Evolutionary conservation across 2,113 vertebrate species (phyloP).

Genomic region (Ovis aries): DNA sequence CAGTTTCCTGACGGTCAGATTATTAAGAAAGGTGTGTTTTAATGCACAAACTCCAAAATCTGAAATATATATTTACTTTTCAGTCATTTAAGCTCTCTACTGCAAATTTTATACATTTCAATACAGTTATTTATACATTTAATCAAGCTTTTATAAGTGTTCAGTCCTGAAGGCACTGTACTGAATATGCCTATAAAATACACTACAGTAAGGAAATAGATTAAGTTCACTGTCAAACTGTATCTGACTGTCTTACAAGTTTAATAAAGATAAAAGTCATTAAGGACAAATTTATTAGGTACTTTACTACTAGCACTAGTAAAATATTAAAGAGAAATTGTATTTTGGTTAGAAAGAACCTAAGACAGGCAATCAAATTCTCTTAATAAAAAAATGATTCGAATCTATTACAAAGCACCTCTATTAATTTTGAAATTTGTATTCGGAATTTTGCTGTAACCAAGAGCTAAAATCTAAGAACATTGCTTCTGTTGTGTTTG

Average conservation of each 20-base stretch:
- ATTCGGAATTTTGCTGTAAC: neutral
- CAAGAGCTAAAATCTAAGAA: neutral
- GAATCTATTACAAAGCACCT: neutral
- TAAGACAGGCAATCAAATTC: neutral
- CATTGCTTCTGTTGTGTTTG: neutral
- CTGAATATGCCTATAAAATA: constrained; percentile 24
- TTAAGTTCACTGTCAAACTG: constrained; percentile 57
- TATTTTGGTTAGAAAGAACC: neutral
- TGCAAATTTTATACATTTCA: constrained; percentile 18
- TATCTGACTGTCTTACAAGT: constrained; percentile 76
- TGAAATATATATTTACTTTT: constrained; percentile 30
- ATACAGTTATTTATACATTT: constrained; percentile 16
- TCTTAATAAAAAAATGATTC: constrained; percentile 20
- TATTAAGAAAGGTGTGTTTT: constrained; percentile 36
- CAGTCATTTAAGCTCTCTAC: constrained; percentile 23
- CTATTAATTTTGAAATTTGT: neutral
- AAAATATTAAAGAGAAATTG: neutral
- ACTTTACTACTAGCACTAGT: neutral
- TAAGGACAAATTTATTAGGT: constrained; percentile 63
- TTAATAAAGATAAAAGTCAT: constrained; percentile 78
- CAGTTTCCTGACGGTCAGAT: neutral
- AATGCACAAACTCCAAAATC: constrained; percentile 12
- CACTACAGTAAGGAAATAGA: neutral
- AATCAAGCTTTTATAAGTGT: constrained; percentile 31
- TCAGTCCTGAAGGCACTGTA: constrained; percentile 10